Conservation (phyloP, 2,797 vertebrate genomes). For the Galagoides demidoff region DNA sequence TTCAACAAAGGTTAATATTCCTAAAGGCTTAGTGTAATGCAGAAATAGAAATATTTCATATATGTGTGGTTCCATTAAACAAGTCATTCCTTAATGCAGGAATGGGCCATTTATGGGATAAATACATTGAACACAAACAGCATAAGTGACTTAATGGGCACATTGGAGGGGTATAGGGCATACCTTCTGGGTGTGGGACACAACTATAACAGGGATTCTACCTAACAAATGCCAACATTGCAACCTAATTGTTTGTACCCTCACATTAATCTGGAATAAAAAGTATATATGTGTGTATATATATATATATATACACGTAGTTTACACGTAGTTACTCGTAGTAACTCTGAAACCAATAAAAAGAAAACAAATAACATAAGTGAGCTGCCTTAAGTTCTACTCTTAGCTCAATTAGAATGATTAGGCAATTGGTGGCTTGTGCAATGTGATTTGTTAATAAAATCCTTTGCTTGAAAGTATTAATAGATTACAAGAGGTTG, state of each 20-base stretch:
- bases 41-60: constrained; percentile 37
- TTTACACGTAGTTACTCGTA: too few relatives aligned
- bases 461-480: neutral
- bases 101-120: neutral
- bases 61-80: neutral
- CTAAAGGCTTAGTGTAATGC: neutral
- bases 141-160: neutral
- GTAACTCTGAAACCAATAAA: too few relatives aligned
- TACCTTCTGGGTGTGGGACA: too few relatives aligned
- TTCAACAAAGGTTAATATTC: neutral
- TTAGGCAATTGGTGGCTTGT: neutral
- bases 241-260: too few relatives aligned
- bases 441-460: constrained; percentile 31
- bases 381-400: neutral
- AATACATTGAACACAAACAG: neutral
- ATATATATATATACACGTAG: too few relatives aligned
- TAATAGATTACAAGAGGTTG: neutral
- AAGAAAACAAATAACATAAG: neutral
- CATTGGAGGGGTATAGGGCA: too few relatives aligned
- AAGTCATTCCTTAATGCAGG: neutral
- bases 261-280: too few relatives aligned
- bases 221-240: too few relatives aligned
- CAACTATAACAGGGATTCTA: too few relatives aligned
- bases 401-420: neutral
- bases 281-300: too few relatives aligned